Conservation (phyloP, 2,888 invertebrate species). For the Campoplex capitator region DNA sequence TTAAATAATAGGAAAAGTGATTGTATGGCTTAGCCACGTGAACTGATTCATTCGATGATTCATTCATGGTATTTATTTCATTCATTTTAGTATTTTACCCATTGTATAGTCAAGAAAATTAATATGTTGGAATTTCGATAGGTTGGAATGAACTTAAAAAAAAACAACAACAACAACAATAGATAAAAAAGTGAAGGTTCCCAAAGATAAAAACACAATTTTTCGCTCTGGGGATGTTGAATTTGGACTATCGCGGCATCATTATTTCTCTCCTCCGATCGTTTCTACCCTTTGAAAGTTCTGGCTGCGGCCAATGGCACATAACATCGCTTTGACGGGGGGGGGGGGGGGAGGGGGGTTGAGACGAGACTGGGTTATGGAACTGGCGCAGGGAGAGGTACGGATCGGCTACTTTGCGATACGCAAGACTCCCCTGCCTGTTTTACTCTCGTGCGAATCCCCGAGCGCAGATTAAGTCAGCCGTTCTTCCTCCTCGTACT, state of each 20-base stretch:
- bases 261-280: constrained; percentile 73
- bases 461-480: constrained; percentile 87
- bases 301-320: constrained; percentile 59
- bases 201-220: constrained; percentile 22
- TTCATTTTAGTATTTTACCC: not conserved
- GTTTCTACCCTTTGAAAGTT: constrained; percentile 77
- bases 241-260: constrained; percentile 41
- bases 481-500: constrained; percentile 74
- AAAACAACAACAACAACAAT: not conserved
- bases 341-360: constrained; percentile 67
- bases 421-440: constrained; percentile 49
- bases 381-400: constrained; percentile 49
- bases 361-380: constrained; percentile 17
- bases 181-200: constrained; percentile 4
- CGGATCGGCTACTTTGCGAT: constrained; percentile 68
- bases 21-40: constrained; percentile 39
- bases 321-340: constrained; percentile 58
- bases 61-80: not conserved
- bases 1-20: not conserved
- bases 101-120: not conserved
- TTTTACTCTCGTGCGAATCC: constrained; percentile 82
- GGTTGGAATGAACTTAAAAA: not conserved
- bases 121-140: not conserved
- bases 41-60: constrained; percentile 1
- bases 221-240: constrained; percentile 21